phyloP scores from a whole-genome alignment of 2,888 invertebrate genomes.

The Drosophila leonis region DNA sequence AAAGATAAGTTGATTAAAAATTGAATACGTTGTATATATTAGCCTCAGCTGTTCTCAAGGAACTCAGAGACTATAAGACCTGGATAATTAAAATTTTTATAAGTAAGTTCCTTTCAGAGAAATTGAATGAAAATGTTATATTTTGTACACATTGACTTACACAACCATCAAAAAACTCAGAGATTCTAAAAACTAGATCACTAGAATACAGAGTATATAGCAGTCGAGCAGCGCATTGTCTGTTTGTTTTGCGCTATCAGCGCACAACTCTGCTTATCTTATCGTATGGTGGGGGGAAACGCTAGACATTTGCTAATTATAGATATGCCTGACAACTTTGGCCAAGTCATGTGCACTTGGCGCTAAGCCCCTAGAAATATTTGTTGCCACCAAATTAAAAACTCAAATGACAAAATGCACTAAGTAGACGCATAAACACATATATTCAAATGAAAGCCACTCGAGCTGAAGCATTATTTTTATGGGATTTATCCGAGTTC shows the following conservation, averaged over 20 bases:
- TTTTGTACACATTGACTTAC: not conserved
- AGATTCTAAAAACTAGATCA: not conserved
- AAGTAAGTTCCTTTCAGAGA: not conserved
- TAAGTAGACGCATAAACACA: conserved; percentile 11
- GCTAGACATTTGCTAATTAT: conserved; percentile 76
- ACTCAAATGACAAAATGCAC: conserved; percentile 55
- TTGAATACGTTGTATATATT: no score
- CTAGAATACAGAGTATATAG: not conserved
- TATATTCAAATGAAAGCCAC: conserved; percentile 15
- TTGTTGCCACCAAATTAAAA: conserved; percentile 3
- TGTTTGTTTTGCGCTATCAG: conserved; percentile 26
- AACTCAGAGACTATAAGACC: not conserved
- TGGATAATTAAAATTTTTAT: not conserved
- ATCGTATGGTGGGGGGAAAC: conserved; percentile 45
- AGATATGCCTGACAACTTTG: conserved; percentile 50
- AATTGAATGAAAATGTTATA: no score
- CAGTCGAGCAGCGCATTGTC: not conserved
- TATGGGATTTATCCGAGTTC: conserved; percentile 20
- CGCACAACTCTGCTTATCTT: conserved; percentile 55
- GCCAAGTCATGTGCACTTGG: conserved; percentile 71
- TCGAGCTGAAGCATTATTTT: conserved; percentile 29
- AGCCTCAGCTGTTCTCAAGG: not conserved
- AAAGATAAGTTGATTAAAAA: no score
- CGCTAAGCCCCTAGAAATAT: conserved; percentile 28
- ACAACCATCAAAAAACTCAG: not conserved